Percentiles rank a stretch among this genome's conserved stretches.
These are phyloP conservation scores for Hystrix cristata DNA, from an alignment of 2,113 vertebrate genomes.

Conservation along the genomic window DNA sequence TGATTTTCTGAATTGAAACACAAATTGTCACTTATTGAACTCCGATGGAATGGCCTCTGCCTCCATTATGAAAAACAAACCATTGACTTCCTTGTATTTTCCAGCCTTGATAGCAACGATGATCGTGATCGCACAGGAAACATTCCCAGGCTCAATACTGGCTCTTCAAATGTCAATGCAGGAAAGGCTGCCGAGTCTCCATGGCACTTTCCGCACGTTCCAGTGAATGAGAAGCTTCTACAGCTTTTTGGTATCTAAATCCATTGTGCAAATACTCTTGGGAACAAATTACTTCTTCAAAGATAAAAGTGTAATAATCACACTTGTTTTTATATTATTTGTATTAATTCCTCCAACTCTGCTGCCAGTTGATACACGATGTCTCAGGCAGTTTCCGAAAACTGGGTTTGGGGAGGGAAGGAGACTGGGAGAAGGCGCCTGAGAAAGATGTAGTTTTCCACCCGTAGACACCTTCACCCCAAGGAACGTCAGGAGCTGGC, in stretches of 20 bases:
- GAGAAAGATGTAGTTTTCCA: background rate
- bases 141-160: background rate
- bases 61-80: background rate
- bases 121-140: background rate
- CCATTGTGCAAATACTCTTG: background rate
- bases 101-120: background rate
- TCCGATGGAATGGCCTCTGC: background rate
- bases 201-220: background rate
- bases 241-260: background rate
- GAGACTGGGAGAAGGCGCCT: background rate
- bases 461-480: background rate
- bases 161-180: background rate
- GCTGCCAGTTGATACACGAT: background rate
- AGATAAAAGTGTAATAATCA: background rate
- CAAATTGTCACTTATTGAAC: background rate
- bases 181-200: background rate
- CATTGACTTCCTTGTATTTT: background rate
- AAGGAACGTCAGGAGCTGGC: background rate
- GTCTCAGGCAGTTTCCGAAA: constrained; percentile 12
- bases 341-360: background rate
- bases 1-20: background rate
- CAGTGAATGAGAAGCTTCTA: background rate
- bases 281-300: constrained; percentile 16
- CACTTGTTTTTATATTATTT: background rate
- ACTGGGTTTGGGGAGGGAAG: background rate